phyloP scores from a whole-genome alignment of 2,113 vertebrate genomes.

The Microcebus jonahi region DNA sequence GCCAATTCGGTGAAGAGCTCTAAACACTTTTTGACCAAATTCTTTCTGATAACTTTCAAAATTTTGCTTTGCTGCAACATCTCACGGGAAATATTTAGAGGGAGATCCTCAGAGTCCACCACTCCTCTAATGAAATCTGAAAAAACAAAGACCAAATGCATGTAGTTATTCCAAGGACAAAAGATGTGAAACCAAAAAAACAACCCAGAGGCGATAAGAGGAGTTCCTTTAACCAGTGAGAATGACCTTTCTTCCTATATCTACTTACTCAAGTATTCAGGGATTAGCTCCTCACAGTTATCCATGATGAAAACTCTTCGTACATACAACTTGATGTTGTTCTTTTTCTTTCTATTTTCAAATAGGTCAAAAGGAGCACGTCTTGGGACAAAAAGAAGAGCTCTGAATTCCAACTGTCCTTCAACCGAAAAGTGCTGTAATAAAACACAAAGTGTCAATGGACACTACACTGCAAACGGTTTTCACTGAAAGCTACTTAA shows the following conservation, averaged over 20 bases:
- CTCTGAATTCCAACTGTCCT: conserved; percentile 96
- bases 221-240: too few relatives aligned
- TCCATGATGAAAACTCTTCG: conserved; percentile 99
- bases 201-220: rapidly evolving
- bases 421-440: conserved; percentile 98
- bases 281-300: conserved; percentile 97
- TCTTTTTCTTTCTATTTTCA: conserved; percentile 97
- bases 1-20: conserved; percentile 95
- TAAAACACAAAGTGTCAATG: neutral
- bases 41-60: conserved; percentile 97
- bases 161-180: neutral
- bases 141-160: neutral
- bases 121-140: conserved; percentile 96
- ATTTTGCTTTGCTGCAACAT: conserved; percentile 99
- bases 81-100: conserved; percentile 97
- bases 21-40: conserved; percentile 97
- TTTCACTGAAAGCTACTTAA: rapidly evolving
- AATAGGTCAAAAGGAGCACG: conserved; percentile 96
- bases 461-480: rapidly evolving
- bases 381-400: conserved; percentile 94
- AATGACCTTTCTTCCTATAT: rapidly evolving
- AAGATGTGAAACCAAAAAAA: rapidly evolving
- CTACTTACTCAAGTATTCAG: conserved; percentile 96
- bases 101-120: conserved; percentile 97
- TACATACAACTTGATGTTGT: conserved; percentile 97